Evolutionary conservation across 1,140 invertebrate genomes (phyloP).

Genomic region (Ostrea edulis): DNA sequence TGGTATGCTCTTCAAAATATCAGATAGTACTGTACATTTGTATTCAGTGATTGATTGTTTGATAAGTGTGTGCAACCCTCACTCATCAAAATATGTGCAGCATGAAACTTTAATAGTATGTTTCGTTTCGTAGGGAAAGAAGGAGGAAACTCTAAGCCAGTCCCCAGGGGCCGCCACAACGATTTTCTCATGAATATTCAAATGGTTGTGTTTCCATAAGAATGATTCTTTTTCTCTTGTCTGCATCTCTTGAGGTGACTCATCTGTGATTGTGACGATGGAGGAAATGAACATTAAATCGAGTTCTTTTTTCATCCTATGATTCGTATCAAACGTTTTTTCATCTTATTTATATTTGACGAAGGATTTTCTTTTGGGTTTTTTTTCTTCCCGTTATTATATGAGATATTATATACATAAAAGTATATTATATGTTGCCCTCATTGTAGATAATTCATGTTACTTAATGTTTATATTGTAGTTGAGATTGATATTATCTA

Average conservation of each 20-base stretch:
- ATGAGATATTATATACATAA: slow-evolving; percentile 25
- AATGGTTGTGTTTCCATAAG: slow-evolving; percentile 45
- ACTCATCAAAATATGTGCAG: too few relatives aligned
- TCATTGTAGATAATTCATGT: slow-evolving; percentile 33
- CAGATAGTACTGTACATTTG: too few relatives aligned
- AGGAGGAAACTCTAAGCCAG: slow-evolving; percentile 36
- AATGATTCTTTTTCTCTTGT: slow-evolving; percentile 16
- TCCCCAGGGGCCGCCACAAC: slow-evolving; percentile 31
- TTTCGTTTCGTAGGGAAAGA: slow-evolving; percentile 50
- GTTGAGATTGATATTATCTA: slow-evolving; percentile 33
- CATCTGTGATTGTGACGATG: slow-evolving; percentile 15
- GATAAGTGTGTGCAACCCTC: too few relatives aligned
- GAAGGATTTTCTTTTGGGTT: neutral
- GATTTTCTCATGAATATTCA: slow-evolving; percentile 43
- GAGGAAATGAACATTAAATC: neutral
- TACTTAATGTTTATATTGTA: slow-evolving; percentile 29
- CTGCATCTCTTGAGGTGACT: neutral
- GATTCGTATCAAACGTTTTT: neutral
- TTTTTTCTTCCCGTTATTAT: neutral
- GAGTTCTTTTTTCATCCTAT: slow-evolving; percentile 14
- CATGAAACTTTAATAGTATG: neutral
- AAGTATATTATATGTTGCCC: slow-evolving; percentile 3
- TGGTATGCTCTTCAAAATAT: too few relatives aligned
- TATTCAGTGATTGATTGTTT: too few relatives aligned
- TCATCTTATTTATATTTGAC: slow-evolving; percentile 19